Evolutionary conservation across 2,888 invertebrate genomes (phyloP).

Genomic region (Melieria omissa): DNA sequence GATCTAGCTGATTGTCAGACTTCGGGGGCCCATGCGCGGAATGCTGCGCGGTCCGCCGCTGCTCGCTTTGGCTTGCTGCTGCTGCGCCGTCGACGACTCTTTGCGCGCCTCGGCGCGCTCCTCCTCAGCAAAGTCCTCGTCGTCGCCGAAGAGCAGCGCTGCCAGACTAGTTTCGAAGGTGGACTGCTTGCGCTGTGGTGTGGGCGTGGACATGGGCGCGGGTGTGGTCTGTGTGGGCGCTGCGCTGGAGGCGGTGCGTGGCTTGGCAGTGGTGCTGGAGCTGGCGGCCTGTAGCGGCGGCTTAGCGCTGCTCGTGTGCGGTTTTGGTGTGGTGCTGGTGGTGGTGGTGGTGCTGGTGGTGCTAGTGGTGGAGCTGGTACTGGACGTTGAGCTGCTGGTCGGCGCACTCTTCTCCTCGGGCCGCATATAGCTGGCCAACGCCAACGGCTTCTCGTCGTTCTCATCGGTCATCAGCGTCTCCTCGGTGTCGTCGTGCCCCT

Average conservation of each 20-base stretch:
- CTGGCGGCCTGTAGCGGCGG: constrained; percentile 13
- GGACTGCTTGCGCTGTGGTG: constrained; percentile 57
- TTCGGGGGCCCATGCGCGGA: constrained; percentile 61
- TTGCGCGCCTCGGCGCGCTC: constrained; percentile 49
- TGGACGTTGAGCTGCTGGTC: constrained; percentile 22
- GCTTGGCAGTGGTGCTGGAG: constrained; percentile 33
- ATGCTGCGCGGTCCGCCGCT: constrained; percentile 54
- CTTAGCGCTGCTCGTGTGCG: background rate
- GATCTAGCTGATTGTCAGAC: constrained; percentile 44
- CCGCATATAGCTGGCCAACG: constrained; percentile 51
- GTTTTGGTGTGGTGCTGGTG: constrained; percentile 25
- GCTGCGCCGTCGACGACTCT: constrained; percentile 42
- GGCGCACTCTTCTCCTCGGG: constrained; percentile 24
- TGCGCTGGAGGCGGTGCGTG: constrained; percentile 3
- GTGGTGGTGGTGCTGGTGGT: constrained; percentile 26
- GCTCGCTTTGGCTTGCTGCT: constrained; percentile 44
- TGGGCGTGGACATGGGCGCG: constrained; percentile 26
- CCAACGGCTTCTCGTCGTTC: constrained; percentile 48
- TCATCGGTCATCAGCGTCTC: constrained; percentile 34
- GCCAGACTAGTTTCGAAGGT: constrained; percentile 64
- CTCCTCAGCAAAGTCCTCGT: constrained; percentile 55
- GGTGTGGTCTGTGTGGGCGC: constrained; percentile 13
- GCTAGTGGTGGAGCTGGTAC: constrained; percentile 32
- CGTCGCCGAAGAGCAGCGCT: constrained; percentile 64
- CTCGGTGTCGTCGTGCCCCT: constrained; percentile 50